Conservation (phyloP, 1,140 invertebrate genomes). For the Cotesia vestalis region DNA sequence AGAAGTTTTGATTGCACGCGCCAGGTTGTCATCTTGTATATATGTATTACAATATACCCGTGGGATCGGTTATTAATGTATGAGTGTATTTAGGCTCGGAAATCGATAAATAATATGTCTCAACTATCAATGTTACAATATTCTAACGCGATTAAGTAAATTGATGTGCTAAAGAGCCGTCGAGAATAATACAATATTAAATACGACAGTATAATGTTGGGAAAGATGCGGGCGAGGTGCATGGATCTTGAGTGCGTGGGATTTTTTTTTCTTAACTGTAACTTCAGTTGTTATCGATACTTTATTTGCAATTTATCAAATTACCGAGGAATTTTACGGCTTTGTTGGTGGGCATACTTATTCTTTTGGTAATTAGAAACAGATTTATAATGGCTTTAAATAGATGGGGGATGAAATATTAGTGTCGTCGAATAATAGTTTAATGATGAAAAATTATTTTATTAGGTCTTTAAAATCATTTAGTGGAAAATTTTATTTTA, state of each 20-base stretch:
- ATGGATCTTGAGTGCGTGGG: neutral
- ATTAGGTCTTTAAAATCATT: too few species aligned
- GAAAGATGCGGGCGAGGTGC: slow-evolving; percentile 15
- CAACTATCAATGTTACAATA: slow-evolving; percentile 38
- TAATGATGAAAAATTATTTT: neutral
- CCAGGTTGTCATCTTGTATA: slow-evolving; percentile 20
- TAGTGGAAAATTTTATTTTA: too few species aligned
- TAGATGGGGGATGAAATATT: neutral
- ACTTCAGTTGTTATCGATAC: neutral
- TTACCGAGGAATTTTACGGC: neutral
- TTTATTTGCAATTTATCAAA: slow-evolving; percentile 14
- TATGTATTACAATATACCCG: slow-evolving; percentile 61
- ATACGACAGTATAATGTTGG: slow-evolving; percentile 16
- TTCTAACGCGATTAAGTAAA: slow-evolving; percentile 53
- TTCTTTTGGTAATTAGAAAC: neutral
- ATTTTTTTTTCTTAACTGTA: slow-evolving; percentile 1
- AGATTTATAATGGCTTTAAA: neutral
- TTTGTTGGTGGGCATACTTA: neutral
- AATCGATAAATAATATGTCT: slow-evolving; percentile 35
- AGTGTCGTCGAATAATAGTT: too few species aligned
- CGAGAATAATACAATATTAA: slow-evolving; percentile 31
- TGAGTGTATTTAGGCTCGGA: slow-evolving; percentile 39
- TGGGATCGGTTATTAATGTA: slow-evolving; percentile 46
- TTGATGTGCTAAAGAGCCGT: slow-evolving; percentile 53
- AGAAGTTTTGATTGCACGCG: slow-evolving; percentile 18